Evolutionary conservation across 2,797 vertebrate genomes (phyloP).

Genomic region (Gila robusta): DNA sequence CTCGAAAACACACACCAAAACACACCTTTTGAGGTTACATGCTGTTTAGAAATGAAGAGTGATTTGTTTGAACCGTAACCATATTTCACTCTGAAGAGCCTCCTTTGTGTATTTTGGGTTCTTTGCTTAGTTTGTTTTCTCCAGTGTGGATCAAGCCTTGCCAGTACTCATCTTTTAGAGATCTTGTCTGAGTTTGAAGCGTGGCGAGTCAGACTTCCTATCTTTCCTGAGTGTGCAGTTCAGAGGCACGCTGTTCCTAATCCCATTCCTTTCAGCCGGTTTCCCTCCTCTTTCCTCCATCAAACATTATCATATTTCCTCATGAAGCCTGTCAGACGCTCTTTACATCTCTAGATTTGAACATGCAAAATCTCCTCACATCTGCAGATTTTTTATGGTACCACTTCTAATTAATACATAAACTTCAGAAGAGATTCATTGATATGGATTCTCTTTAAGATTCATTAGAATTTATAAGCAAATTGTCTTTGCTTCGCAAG

Average conservation of each 20-base stretch:
- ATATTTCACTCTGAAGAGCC: not conserved
- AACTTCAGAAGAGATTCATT: conserved; percentile 16
- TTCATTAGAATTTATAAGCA: conserved; percentile 52
- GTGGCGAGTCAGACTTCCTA: conserved; percentile 26
- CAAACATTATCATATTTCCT: conserved; percentile 50
- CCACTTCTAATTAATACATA: conserved; percentile 20
- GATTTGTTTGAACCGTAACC: not conserved
- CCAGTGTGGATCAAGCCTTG: conserved; percentile 6
- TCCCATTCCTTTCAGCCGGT: conserved; percentile 45
- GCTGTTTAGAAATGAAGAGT: conserved; percentile 11
- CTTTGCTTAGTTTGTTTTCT: conserved; percentile 4
- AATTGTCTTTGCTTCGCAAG: conserved; percentile 45
- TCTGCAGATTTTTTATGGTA: conserved; percentile 45
- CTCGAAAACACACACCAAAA: not conserved
- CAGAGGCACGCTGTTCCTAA: conserved; percentile 38
- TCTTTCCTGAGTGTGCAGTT: conserved; percentile 27
- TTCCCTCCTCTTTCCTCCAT: conserved; percentile 33
- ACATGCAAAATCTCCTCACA: conserved; percentile 52
- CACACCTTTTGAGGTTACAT: not conserved
- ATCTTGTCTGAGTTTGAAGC: conserved; percentile 49
- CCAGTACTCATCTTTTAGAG: conserved; percentile 18
- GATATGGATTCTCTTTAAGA: conserved; percentile 27
- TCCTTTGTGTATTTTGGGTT: conserved; percentile 2
- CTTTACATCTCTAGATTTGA: conserved; percentile 48
- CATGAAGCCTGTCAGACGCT: conserved; percentile 44